Evolutionary conservation across 2,888 invertebrate genomes (phyloP), one percentile per base, ranked within the genome.

Genomic region (Lithodes maja): DNA sequence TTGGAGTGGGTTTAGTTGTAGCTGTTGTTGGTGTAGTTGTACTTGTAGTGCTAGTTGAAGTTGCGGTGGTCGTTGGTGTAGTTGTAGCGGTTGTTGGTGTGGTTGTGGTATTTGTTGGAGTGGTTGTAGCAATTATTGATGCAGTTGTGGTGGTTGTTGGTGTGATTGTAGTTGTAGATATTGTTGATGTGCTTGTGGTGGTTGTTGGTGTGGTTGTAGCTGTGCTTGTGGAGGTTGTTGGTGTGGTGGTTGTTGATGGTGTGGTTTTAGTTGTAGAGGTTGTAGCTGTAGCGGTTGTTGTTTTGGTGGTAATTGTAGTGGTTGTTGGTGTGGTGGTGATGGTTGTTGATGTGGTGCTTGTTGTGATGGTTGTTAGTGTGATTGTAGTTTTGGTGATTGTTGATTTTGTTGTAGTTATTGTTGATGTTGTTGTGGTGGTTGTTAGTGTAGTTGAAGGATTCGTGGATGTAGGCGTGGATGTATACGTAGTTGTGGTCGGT

Each of bases 281-380:
- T 3, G 71, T 3, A 12, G 17, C 74, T 5, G 17, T 74, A 33
- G 12, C 69, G 50, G 75, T 69, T 54, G 82, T 68, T 3, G 69
- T 54, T 17, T 15, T 71, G 49, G 53, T 83, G 9, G 71, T 69
- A 33, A 54, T 2, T 12, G 52, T 83, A 2, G n/a, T 83, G 71
- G 53, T 79, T n/a, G 79, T 54, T 52, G 79, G 12, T 9, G 79
- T 79, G 53, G 79, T 79, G 3, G 3, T 83, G 50, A 71, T 68
- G 71, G 69, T 83, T 5, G 55, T 55, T 12, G n/a, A 49, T 17
- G 50, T n/a, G 2, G 33, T 69, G 5, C 52, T 69, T 0, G 61
- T 83, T 12, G 83, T 52, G 15, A 53, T 71, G 5, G 52, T 12
- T 15, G 52, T 52, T 5, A 52, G 12, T 15, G 69, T 83, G 50